These are phyloP conservation scores for Ctenicera cuprea DNA, from an alignment of 2,888 invertebrate species.

Conservation along the genomic window DNA sequence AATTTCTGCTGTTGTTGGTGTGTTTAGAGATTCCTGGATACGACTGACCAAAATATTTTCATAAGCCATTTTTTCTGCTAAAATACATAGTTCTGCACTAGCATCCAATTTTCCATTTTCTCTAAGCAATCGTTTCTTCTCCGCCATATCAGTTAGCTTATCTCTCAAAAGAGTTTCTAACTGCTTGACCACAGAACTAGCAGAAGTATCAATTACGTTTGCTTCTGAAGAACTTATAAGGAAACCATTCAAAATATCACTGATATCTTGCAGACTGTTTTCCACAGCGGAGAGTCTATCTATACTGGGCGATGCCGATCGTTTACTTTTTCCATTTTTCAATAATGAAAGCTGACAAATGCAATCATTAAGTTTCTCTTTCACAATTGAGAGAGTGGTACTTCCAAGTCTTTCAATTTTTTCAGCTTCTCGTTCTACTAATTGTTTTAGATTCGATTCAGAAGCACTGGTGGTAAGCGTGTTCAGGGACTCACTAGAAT, in stretches of 20 bases:
- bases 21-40: slow-evolving; percentile 80
- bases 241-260: slow-evolving; percentile 75
- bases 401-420: slow-evolving; percentile 78
- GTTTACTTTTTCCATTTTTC: slow-evolving; percentile 77
- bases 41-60: slow-evolving; percentile 81
- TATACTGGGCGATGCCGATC: slow-evolving; percentile 80
- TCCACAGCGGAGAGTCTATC: slow-evolving; percentile 82
- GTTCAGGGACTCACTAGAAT: slow-evolving; percentile 77
- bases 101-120: slow-evolving; percentile 82
- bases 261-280: slow-evolving; percentile 78
- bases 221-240: slow-evolving; percentile 74
- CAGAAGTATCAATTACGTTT: slow-evolving; percentile 75
- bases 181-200: slow-evolving; percentile 78
- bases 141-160: slow-evolving; percentile 82
- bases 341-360: slow-evolving; percentile 79
- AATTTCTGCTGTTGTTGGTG: slow-evolving; percentile 68
- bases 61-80: slow-evolving; percentile 88
- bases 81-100: slow-evolving; percentile 80
- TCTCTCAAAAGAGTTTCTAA: slow-evolving; percentile 81
- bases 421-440: slow-evolving; percentile 66
- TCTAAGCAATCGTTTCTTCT: slow-evolving; percentile 79
- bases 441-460: slow-evolving; percentile 60
- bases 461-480: slow-evolving; percentile 70
- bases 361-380: slow-evolving; percentile 82
- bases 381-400: slow-evolving; percentile 77